Evolutionary conservation across 2,797 vertebrate species (phyloP).

Genomic region (Anguilla marmorata): DNA sequence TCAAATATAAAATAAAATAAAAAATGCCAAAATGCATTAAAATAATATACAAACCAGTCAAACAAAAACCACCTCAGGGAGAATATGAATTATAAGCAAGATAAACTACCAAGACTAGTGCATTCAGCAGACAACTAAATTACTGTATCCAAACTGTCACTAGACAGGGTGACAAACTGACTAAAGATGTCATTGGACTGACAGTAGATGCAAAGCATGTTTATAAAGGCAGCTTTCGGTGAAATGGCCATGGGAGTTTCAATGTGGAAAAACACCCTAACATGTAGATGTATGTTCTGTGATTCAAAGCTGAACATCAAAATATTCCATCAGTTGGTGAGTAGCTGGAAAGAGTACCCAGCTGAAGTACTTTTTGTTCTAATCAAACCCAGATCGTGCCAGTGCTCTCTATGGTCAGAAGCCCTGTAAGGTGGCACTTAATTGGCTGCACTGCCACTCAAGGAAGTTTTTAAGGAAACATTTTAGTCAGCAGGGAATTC

Average conservation of each 20-base stretch:
- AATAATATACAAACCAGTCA: background rate
- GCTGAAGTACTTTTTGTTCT: background rate
- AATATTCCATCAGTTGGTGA: background rate
- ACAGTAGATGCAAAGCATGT: background rate
- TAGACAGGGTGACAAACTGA: background rate
- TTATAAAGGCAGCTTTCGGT: background rate
- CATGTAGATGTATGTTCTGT: background rate
- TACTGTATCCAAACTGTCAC: background rate
- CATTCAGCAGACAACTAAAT: background rate
- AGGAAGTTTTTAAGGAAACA: background rate
- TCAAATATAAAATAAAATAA: background rate
- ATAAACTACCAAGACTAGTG: background rate
- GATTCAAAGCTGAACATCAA: background rate
- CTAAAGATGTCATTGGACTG: background rate
- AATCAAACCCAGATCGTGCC: background rate
- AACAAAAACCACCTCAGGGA: background rate
- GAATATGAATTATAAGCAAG: background rate
- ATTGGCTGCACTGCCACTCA: background rate
- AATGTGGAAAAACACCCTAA: background rate
- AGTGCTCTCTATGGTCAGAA: background rate
- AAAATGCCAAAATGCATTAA: background rate
- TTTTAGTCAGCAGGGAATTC: background rate
- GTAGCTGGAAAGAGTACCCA: background rate
- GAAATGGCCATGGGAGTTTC: background rate
- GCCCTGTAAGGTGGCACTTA: background rate